A percentile compares a stretch with the other conserved stretches of the same genome.
Evolutionary conservation across 2,113 vertebrate genomes (phyloP).

Genomic region (Morone saxatilis): DNA sequence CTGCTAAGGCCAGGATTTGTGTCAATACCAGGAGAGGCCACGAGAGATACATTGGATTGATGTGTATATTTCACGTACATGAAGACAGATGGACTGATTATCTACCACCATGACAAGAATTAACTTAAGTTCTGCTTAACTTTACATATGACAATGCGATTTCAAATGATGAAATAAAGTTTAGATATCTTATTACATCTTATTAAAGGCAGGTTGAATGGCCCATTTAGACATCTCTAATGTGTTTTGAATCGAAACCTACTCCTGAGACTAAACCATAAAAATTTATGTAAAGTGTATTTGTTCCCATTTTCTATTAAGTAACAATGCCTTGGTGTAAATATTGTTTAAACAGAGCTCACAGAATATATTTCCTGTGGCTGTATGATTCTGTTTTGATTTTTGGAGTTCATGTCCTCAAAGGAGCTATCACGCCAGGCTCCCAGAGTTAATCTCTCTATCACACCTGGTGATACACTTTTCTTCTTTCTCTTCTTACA

Average conservation of each 20-base stretch:
- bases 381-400: conserved; percentile 46
- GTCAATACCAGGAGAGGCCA: conserved; percentile 10
- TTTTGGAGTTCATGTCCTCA: background rate
- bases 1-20: conserved; percentile 25
- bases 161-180: conserved; percentile 15
- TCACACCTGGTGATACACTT: conserved; percentile 1
- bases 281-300: conserved; percentile 14
- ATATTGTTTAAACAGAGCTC: conserved; percentile 17
- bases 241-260: conserved; percentile 53
- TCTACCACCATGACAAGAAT: conserved; percentile 15
- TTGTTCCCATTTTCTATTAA: background rate
- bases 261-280: conserved; percentile 13
- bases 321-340: background rate
- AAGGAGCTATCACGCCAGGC: too few species aligned
- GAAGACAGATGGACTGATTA: conserved; percentile 31
- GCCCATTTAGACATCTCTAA: conserved; percentile 38
- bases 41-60: background rate
- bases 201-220: conserved; percentile 4
- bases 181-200: conserved; percentile 6
- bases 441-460: too few species aligned
- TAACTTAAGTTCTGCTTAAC: background rate
- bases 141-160: conserved; percentile 5
- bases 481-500: conserved; percentile 22
- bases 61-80: conserved; percentile 44
- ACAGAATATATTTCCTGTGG: conserved; percentile 30